phyloP scores from a whole-genome alignment of 2,888 invertebrate species.

The Rotaria sp. region DNA sequence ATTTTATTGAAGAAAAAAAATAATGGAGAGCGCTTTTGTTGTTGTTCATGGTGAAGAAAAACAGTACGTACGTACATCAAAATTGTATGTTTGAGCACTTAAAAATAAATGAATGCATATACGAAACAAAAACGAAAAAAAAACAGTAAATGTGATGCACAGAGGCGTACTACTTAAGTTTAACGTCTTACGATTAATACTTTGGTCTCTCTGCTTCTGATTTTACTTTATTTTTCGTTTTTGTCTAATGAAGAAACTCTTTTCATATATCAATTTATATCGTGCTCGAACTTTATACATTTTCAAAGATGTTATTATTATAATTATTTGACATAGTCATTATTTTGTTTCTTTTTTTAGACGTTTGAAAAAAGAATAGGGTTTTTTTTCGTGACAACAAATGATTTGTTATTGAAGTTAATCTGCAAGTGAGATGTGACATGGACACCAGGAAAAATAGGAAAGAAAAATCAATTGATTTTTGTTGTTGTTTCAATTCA shows the following conservation, averaged over 20 bases:
- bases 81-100: background rate
- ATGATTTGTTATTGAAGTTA: background rate
- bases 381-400: no score
- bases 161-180: background rate
- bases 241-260: background rate
- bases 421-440: background rate
- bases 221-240: background rate
- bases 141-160: background rate
- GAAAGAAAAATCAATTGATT: background rate
- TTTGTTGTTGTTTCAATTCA: background rate
- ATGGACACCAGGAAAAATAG: background rate
- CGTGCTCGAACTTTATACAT: background rate
- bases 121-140: background rate
- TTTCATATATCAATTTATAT: background rate
- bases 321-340: no score
- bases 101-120: background rate
- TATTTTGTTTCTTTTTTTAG: no score
- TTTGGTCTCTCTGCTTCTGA: no score
- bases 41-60: background rate
- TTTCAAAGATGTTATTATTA: no score
- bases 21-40: background rate
- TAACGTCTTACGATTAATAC: background rate
- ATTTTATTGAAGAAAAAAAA: background rate
- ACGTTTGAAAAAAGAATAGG: no score
- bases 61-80: background rate